Evolutionary conservation across 2,888 invertebrate genomes (phyloP).

Genomic region (Himalopsyche japonica): DNA sequence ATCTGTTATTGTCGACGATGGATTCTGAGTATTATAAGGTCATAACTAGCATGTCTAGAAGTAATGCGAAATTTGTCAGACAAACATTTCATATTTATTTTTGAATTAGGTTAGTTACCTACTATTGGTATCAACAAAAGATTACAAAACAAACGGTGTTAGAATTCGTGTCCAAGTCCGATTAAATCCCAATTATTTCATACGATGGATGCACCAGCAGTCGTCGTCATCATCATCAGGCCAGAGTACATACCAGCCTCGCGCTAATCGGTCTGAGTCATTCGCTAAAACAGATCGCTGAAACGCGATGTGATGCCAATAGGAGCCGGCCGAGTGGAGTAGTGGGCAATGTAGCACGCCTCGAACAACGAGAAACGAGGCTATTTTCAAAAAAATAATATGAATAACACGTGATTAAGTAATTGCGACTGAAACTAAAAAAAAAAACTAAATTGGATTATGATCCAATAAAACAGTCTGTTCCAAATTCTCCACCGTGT

Average conservation of each 20-base stretch:
- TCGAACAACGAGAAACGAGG: not conserved
- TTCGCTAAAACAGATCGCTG: conserved; percentile 29
- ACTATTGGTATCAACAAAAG: not conserved
- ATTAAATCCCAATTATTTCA: not conserved
- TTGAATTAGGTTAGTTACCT: not conserved
- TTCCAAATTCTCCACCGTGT: not conserved
- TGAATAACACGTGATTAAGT: not conserved
- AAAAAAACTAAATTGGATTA: not conserved
- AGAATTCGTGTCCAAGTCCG: not conserved
- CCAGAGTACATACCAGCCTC: conserved; percentile 8
- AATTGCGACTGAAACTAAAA: not conserved
- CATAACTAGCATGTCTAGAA: no score
- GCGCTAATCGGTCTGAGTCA: conserved; percentile 34
- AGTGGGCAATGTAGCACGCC: not conserved
- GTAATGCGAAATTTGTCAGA: no score
- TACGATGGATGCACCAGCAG: not conserved
- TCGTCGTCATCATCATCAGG: conserved; percentile 1
- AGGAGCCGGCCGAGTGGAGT: not conserved
- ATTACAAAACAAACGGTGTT: not conserved
- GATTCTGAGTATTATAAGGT: no score
- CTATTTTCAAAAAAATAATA: not conserved
- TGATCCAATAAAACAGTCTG: not conserved
- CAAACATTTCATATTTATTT: no score
- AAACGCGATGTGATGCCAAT: conserved; percentile 31
- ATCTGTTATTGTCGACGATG: no score